These are phyloP conservation scores for Drosophila paranaensis DNA, from an alignment of 2,888 invertebrate species.

Conservation along the genomic window DNA sequence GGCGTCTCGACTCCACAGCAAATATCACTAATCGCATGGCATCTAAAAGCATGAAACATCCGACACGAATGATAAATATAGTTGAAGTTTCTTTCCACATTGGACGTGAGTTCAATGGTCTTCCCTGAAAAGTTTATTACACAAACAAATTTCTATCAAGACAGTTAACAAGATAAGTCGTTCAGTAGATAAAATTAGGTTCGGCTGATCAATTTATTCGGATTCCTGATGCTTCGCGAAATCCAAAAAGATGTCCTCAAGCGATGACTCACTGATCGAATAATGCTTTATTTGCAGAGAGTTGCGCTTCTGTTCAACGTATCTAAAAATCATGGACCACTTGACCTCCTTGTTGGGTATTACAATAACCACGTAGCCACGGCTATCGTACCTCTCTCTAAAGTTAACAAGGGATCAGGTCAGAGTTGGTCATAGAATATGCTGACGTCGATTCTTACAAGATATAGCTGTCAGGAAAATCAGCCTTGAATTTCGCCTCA, in stretches of 20 bases:
- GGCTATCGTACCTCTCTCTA: conserved; percentile 87
- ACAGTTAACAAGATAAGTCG: neutral
- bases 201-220: neutral
- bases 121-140: neutral
- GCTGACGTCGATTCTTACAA: conserved; percentile 23
- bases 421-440: neutral
- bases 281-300: conserved; percentile 89
- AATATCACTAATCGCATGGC: neutral
- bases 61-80: neutral
- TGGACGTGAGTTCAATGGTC: conserved; percentile 7
- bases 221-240: conserved; percentile 86
- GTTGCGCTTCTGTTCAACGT: conserved; percentile 87
- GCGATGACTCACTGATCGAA: conserved; percentile 90
- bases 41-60: neutral
- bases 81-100: neutral
- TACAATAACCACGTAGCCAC: conserved; percentile 89
- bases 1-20: neutral
- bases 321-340: conserved; percentile 89
- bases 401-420: neutral
- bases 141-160: neutral
- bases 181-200: neutral
- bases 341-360: conserved; percentile 85
- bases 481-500: conserved; percentile 15
- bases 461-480: conserved; percentile 45
- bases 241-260: conserved; percentile 90